Conservation (phyloP, 2,113 vertebrate genomes). For the Dryoscopus gambensis region DNA sequence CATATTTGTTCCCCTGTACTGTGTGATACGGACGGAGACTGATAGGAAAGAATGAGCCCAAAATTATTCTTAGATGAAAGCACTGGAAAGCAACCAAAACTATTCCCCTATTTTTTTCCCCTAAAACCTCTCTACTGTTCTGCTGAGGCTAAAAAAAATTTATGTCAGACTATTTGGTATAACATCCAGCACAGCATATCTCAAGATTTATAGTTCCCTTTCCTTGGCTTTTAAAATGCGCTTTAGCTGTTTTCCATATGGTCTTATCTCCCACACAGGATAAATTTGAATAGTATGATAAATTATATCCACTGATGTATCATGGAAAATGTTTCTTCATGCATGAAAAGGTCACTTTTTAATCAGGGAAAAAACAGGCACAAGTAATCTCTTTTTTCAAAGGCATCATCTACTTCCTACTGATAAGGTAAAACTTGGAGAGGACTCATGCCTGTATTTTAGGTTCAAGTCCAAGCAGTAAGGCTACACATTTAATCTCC, state of each 20-base stretch:
- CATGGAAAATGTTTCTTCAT: background rate
- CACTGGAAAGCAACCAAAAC: background rate
- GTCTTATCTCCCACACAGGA: conserved; percentile 16
- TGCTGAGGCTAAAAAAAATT: conserved; percentile 5
- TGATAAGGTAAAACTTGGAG: background rate
- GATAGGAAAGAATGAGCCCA: background rate
- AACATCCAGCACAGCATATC: conserved; percentile 2
- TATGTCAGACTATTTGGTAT: background rate
- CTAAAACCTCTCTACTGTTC: background rate
- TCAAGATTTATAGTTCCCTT: conserved; percentile 30
- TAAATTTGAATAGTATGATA: conserved; percentile 21
- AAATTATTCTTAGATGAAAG: background rate
- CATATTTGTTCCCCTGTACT: background rate
- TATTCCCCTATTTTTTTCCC: background rate
- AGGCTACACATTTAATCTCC: background rate
- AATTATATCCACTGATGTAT: background rate
- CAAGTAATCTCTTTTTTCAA: background rate
- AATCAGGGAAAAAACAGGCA: background rate
- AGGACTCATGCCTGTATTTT: background rate
- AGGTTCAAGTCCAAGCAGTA: background rate
- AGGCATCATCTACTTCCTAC: background rate
- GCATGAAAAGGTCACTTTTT: background rate
- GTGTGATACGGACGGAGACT: background rate
- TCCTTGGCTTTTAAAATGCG: background rate
- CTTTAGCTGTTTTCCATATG: conserved; percentile 37